These are phyloP conservation scores for Hymenochirus boettgeri DNA, from an alignment of 2,113 vertebrate genomes.

Conservation along the genomic window DNA sequence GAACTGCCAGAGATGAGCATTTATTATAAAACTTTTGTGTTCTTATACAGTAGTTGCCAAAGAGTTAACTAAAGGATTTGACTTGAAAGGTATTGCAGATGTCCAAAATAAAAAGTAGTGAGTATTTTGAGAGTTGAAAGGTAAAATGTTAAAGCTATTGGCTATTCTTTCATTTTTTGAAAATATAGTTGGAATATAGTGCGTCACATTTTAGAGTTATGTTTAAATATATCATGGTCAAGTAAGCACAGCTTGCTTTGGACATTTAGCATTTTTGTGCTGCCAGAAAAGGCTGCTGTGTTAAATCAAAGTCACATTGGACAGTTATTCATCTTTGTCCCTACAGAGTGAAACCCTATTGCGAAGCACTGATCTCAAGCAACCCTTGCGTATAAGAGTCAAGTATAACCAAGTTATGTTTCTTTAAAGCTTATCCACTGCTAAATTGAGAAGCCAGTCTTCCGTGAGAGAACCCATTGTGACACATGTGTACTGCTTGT, in stretches of 20 bases:
- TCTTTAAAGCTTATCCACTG: conserved; percentile 34
- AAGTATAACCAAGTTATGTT: conserved; percentile 13
- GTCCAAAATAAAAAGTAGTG: too few species aligned
- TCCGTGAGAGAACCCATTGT: conserved; percentile 21
- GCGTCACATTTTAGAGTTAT: too few species aligned
- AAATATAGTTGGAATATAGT: too few species aligned
- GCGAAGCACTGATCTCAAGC: conserved; percentile 23
- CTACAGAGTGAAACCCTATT: conserved; percentile 7
- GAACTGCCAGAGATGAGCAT: too few species aligned
- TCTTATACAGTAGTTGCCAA: too few species aligned
- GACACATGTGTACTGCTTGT: conserved; percentile 3
- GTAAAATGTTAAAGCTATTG: neutral
- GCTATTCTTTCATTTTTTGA: neutral
- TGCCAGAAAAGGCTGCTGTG: neutral
- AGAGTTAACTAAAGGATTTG: too few species aligned
- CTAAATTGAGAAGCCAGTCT: conserved; percentile 36
- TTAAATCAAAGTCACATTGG: neutral
- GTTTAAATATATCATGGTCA: neutral
- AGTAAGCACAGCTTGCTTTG: neutral
- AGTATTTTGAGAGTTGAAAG: too few species aligned
- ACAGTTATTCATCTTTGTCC: conserved; percentile 28
- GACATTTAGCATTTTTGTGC: neutral
- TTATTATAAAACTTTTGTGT: too few species aligned
- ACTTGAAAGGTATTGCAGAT: too few species aligned
- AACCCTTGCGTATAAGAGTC: conserved; percentile 5